Base-by-base conservation (phyloP, 2,888 invertebrate species). In the Philopedon plagiatum region DNA sequence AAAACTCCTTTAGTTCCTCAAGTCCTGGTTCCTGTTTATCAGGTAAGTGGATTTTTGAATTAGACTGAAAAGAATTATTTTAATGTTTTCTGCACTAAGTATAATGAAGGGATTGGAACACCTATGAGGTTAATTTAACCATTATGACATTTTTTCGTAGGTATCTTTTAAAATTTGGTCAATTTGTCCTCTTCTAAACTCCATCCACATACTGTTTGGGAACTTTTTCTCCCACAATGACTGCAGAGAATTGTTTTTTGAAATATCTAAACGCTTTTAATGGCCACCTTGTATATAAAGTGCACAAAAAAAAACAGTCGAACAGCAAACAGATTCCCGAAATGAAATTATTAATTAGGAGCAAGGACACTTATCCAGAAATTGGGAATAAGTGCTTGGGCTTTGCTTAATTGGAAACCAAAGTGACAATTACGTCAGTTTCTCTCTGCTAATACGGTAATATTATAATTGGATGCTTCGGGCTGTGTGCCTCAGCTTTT, bases 1-100 rank as follows among this genome's bases (percentile, higher is more conserved):
- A 91, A 86, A 89, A 90, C 46, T 89, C 90, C 49, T 91, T 91
- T 87, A 89, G 90, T 82, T 89, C 90, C 75, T 87, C 88, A 75
- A 90, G 90, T 81, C 89, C 88, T 79, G 90, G 90, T 83, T 88
- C 88, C 67, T 90, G 90, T 80, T 87, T 90, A 80, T 86, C 89
- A 82, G 90, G 90, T 91, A 82, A 88, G 78, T 77, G 15, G 34
- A 11, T 37, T 37, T n/a, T 26, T 7, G 26, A 5, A 1, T 37
- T n/a, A n/a, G n/a, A n/a, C n/a, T n/a, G n/a, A n/a, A n/a, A n/a
- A n/a, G n/a, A n/a, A n/a, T n/a, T n/a, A n/a, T n/a, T n/a, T n/a
- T n/a, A n/a, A n/a, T n/a, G n/a, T n/a, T n/a, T n/a, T n/a, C n/a
- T n/a, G n/a, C n/a, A n/a, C n/a, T n/a, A n/a, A n/a, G n/a, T n/a